Percentiles rank a stretch among this genome's conserved stretches.
Conservation (phyloP, 2,797 vertebrate species). For the Eurystomus glaucurus region DNA sequence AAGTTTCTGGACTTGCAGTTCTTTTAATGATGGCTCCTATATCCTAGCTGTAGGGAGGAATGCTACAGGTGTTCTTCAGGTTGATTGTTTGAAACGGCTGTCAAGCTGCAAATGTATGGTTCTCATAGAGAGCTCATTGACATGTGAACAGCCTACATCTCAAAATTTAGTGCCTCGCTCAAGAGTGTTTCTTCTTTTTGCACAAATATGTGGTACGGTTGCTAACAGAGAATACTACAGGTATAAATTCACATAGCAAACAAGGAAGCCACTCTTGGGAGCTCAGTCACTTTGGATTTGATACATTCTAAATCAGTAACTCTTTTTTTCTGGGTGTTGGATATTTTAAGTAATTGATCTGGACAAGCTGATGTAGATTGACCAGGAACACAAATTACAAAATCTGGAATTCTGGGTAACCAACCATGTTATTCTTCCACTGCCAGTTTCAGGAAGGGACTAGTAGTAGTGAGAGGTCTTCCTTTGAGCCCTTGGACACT, state of each 20-base stretch:
- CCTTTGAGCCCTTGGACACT: neutral
- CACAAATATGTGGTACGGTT: neutral
- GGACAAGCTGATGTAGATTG: neutral
- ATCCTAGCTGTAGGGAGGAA: neutral
- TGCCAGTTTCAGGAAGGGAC: neutral
- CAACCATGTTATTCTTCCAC: neutral
- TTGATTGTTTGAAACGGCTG: neutral
- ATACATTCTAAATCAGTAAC: neutral
- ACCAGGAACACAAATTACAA: neutral
- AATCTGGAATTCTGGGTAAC: neutral
- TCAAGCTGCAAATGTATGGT: neutral
- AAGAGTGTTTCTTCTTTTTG: neutral
- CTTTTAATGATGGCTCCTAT: neutral
- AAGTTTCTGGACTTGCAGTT: neutral
- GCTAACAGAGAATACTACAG: neutral
- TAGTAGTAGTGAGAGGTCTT: neutral
- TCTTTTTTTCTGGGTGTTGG: neutral
- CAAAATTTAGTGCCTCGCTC: neutral
- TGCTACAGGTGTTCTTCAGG: neutral
- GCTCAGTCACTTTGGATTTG: neutral
- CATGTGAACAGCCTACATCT: neutral
- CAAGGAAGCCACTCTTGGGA: neutral
- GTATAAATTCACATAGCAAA: neutral
- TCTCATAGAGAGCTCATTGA: neutral
- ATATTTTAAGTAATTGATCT: neutral